Conservation (phyloP, 2,888 invertebrate species). For the Meteorus colon region DNA sequence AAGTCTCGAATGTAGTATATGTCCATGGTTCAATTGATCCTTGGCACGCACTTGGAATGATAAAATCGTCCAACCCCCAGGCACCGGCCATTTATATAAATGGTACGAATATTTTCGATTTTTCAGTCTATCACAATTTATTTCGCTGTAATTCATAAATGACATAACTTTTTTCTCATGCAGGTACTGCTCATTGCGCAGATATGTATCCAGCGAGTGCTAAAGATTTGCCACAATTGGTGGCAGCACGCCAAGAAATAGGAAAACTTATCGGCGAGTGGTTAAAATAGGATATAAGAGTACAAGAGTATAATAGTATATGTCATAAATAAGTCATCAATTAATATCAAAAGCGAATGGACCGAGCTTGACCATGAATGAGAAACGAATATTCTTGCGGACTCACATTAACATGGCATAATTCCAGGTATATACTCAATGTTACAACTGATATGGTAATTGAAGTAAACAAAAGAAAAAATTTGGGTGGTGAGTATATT, state of each 20-base stretch:
- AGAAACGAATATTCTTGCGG: too few relatives aligned
- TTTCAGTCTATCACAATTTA: background rate
- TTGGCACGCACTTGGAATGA: slow-evolving; percentile 88
- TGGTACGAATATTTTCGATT: slow-evolving; percentile 74
- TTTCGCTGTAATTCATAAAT: slow-evolving; percentile 3
- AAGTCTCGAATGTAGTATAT: slow-evolving; percentile 84
- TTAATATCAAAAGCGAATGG: too few relatives aligned
- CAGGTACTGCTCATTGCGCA: slow-evolving; percentile 96
- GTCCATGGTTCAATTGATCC: slow-evolving; percentile 93
- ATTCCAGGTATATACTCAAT: too few relatives aligned
- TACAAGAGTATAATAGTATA: background rate
- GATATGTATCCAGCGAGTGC: slow-evolving; percentile 89
- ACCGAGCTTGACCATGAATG: too few relatives aligned
- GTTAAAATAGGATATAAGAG: slow-evolving; percentile 65
- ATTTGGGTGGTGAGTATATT: too few relatives aligned
- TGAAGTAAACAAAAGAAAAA: too few relatives aligned
- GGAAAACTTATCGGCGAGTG: slow-evolving; percentile 77
- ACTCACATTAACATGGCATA: too few relatives aligned
- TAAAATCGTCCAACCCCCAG: slow-evolving; percentile 75
- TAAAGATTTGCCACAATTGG: slow-evolving; percentile 81
- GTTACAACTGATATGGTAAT: too few relatives aligned
- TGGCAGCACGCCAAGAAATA: slow-evolving; percentile 81
- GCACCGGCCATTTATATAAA: slow-evolving; percentile 84
- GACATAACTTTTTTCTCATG: slow-evolving; percentile 52
- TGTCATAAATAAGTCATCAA: background rate